A percentile compares a stretch with the other conserved stretches of the same genome.
Evolutionary conservation across 2,113 vertebrate genomes (phyloP).

Genomic region (Melanotaenia duboulayi): DNA sequence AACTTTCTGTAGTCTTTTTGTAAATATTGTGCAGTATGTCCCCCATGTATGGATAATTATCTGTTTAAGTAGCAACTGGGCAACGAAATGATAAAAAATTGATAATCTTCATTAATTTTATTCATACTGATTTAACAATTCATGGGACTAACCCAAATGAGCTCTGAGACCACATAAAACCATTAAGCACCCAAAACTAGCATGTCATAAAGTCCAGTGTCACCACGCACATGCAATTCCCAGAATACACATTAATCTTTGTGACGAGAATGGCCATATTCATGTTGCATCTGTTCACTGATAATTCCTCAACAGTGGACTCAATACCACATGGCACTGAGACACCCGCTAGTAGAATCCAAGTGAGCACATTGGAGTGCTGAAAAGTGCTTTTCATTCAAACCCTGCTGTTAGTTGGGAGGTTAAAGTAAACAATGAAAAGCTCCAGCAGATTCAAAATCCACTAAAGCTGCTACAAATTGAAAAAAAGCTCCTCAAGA

Average conservation of each 20-base stretch:
- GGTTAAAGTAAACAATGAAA: slow-evolving; percentile 53
- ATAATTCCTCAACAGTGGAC: slow-evolving; percentile 60
- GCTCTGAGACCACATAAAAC: slow-evolving; percentile 37
- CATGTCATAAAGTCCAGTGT: slow-evolving; percentile 43
- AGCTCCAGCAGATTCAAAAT: slow-evolving; percentile 29
- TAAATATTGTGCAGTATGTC: slow-evolving; percentile 8
- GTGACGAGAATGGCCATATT: slow-evolving; percentile 63
- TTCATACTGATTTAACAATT: slow-evolving; percentile 61
- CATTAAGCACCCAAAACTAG: slow-evolving; percentile 41
- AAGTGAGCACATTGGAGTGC: slow-evolving; percentile 30
- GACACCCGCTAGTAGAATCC: slow-evolving; percentile 17
- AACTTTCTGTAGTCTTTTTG: slow-evolving; percentile 21
- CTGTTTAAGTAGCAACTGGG: slow-evolving; percentile 56
- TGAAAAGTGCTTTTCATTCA: slow-evolving; percentile 34
- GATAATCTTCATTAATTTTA: slow-evolving; percentile 51
- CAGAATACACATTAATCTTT: slow-evolving; percentile 62
- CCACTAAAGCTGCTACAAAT: slow-evolving; percentile 20
- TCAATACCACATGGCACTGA: slow-evolving; percentile 42
- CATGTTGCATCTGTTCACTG: slow-evolving; percentile 68
- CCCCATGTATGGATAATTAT: slow-evolving; percentile 26
- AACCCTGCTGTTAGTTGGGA: slow-evolving; percentile 34
- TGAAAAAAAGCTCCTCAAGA: slow-evolving; percentile 31
- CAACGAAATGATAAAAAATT: slow-evolving; percentile 51
- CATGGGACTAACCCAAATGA: slow-evolving; percentile 57
- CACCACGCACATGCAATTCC: slow-evolving; percentile 47